A percentile compares a stretch with the other conserved stretches of the same genome.
These are phyloP conservation scores for Saccopteryx leptura DNA, from an alignment of 2,113 vertebrate species.

Conservation along the genomic window DNA sequence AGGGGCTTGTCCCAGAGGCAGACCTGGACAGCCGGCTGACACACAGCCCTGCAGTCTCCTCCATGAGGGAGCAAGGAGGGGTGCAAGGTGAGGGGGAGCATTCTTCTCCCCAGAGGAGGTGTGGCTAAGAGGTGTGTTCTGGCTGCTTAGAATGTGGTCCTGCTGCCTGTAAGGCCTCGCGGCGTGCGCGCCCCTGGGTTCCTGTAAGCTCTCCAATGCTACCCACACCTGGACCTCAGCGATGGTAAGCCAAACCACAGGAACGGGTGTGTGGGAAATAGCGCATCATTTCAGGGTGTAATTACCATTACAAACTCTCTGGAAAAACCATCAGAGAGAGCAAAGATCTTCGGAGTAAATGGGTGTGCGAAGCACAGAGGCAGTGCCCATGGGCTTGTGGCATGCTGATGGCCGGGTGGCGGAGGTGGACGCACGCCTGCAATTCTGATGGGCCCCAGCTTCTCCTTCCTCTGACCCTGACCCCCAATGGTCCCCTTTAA, in stretches of 20 bases:
- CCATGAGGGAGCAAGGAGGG: no score
- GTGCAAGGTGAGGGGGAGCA: rapidly evolving
- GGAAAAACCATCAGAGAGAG: constrained; percentile 75
- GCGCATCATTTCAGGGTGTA: constrained; percentile 64
- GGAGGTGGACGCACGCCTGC: rapidly evolving
- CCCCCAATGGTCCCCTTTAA: constrained; percentile 69
- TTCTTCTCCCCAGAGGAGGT: background rate
- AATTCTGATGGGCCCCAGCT: constrained; percentile 58
- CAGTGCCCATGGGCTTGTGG: background rate
- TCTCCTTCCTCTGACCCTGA: constrained; percentile 78
- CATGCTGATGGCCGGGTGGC: background rate
- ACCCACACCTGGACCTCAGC: constrained; percentile 74
- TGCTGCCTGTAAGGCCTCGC: constrained; percentile 80
- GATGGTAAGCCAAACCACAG: constrained; percentile 84
- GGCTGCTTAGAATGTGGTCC: constrained; percentile 59
- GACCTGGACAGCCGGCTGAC: background rate
- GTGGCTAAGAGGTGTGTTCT: background rate
- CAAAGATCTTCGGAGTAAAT: constrained; percentile 67
- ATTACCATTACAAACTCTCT: constrained; percentile 71
- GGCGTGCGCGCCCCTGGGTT: constrained; percentile 65
- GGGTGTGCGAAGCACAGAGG: constrained; percentile 65
- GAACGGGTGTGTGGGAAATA: constrained; percentile 83
- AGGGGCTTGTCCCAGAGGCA: background rate
- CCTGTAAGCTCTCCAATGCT: constrained; percentile 85
- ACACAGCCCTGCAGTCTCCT: no score